Evolutionary conservation across 2,113 vertebrate genomes (phyloP).

Genomic region (Podocnemis expansa): DNA sequence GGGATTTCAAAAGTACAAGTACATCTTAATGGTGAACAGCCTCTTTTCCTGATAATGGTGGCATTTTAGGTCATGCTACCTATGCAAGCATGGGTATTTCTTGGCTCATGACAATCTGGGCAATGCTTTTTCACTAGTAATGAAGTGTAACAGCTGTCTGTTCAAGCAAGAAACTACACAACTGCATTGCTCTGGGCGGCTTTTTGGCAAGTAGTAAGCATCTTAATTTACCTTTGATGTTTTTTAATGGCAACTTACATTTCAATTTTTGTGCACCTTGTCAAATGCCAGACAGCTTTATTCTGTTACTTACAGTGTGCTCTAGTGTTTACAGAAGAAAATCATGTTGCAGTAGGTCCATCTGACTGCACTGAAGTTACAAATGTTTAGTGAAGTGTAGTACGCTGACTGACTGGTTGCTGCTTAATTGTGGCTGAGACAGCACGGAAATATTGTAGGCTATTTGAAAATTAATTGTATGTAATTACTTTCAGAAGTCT

Average conservation of each 20-base stretch:
- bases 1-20: not conserved
- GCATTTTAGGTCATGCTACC: not conserved
- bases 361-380: no score
- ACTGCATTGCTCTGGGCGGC: not conserved
- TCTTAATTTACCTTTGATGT: not conserved
- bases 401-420: not conserved
- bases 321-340: not conserved
- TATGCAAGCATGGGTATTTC: not conserved
- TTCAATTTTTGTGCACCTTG: not conserved
- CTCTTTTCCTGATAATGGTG: not conserved
- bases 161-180: not conserved
- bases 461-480: constrained; percentile 27
- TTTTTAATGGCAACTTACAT: not conserved
- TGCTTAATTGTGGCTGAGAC: not conserved
- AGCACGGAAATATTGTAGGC: constrained; percentile 24
- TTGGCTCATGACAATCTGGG: not conserved
- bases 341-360: not conserved
- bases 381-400: not conserved
- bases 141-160: not conserved
- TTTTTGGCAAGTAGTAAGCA: not conserved
- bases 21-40: not conserved
- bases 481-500: constrained; percentile 53
- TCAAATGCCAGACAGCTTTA: not conserved
- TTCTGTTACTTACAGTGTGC: not conserved
- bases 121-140: not conserved